Conservation (phyloP, 2,113 vertebrate genomes). For the Centropus bengalensis region DNA sequence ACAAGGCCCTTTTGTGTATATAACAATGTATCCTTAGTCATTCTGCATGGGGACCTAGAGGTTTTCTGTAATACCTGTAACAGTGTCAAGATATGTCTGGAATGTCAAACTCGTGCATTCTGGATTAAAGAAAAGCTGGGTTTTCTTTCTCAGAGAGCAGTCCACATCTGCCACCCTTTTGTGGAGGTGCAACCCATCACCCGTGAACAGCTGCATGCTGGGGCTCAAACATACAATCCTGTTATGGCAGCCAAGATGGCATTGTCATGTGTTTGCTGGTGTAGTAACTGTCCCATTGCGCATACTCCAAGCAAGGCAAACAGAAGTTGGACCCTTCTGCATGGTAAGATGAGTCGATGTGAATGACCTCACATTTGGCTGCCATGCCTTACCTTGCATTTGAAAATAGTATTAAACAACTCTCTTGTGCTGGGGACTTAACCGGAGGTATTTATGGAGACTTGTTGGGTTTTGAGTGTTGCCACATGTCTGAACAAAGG, state of each 20-base stretch:
- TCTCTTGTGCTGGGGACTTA: neutral
- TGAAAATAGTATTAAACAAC: neutral
- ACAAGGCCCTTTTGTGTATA: neutral
- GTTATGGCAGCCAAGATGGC: neutral
- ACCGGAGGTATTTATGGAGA: neutral
- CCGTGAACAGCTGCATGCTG: neutral
- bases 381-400: neutral
- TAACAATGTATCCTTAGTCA: accelerated
- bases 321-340: neutral
- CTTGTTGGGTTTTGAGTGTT: neutral
- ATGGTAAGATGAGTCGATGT: neutral
- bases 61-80: neutral
- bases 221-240: neutral
- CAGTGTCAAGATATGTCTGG: neutral
- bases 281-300: neutral
- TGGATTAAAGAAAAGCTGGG: neutral
- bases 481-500: neutral
- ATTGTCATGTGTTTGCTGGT: neutral
- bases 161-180: neutral
- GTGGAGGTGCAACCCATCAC: neutral
- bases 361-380: neutral
- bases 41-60: neutral
- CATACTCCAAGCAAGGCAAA: neutral
- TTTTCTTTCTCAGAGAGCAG: neutral
- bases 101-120: neutral